Percentiles rank a stretch among this genome's conserved stretches.
Conservation (phyloP, 2,113 vertebrate genomes). For the Pampusana beccarii region DNA sequence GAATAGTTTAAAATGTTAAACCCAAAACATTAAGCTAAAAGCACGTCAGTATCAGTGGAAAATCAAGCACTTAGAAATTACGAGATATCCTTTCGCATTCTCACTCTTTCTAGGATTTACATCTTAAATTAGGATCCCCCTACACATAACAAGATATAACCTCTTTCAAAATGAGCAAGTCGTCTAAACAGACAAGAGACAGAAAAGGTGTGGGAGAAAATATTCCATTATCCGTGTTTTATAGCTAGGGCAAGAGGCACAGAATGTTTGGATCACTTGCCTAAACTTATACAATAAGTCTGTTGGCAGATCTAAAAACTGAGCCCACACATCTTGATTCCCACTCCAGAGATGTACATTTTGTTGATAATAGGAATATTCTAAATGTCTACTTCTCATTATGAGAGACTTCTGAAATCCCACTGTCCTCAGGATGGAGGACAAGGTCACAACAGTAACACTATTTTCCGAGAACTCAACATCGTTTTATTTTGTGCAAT, state of each 20-base stretch:
- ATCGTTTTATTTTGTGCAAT: background rate
- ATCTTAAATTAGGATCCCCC: background rate
- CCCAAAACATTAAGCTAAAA: background rate
- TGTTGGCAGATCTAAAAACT: background rate
- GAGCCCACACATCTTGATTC: background rate
- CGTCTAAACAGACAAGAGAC: background rate
- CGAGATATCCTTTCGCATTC: background rate
- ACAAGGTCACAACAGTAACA: background rate
- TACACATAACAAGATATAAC: background rate
- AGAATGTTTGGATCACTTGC: background rate
- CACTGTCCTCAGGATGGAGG: background rate
- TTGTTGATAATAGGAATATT: background rate
- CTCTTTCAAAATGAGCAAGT: background rate
- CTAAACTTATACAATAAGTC: background rate
- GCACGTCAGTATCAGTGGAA: background rate
- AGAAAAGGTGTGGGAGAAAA: background rate
- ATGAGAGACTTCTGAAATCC: background rate
- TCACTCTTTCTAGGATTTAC: background rate
- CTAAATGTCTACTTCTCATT: background rate
- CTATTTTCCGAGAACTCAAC: background rate
- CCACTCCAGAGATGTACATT: background rate
- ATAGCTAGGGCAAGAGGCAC: background rate
- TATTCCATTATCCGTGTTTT: background rate
- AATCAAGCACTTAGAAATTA: background rate
- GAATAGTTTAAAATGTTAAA: background rate